phyloP scores from a whole-genome alignment of 2,797 vertebrate genomes.

The Benthosema pterotum region DNA sequence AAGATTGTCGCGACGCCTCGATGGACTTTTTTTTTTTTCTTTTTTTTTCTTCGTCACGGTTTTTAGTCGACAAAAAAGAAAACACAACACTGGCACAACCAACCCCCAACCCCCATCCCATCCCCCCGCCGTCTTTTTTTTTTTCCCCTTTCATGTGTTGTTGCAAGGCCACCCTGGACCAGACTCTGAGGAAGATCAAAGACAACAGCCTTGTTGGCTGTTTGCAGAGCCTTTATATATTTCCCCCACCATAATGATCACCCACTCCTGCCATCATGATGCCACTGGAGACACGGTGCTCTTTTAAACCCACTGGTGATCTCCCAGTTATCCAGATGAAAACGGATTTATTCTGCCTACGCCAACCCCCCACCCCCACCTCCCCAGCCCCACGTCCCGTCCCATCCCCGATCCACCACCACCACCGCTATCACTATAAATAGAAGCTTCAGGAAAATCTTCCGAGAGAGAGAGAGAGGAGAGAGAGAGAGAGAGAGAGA shows the following conservation, averaged over 20 bases:
- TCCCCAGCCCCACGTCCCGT: too few relatives aligned
- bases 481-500: not conserved
- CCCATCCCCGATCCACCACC: slow-evolving; percentile 67
- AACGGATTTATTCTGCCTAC: slow-evolving; percentile 77
- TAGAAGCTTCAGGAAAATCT: slow-evolving; percentile 80
- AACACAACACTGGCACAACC: too few relatives aligned
- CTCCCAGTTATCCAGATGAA: slow-evolving; percentile 80
- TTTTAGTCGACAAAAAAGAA: too few relatives aligned
- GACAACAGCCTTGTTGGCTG: slow-evolving; percentile 66
- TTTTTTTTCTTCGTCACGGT: too few relatives aligned
- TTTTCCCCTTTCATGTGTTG: slow-evolving; percentile 66
- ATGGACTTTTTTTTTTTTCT: too few relatives aligned
- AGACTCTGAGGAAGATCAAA: slow-evolving; percentile 76
- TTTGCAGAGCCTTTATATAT: slow-evolving; percentile 66
- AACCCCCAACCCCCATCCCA: too few relatives aligned
- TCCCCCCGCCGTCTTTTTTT: slow-evolving; percentile 24
- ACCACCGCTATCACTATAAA: slow-evolving; percentile 79
- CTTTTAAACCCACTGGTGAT: slow-evolving; percentile 81
- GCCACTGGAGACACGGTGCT: slow-evolving; percentile 67
- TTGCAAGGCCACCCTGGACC: slow-evolving; percentile 58
- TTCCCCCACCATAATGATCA: slow-evolving; percentile 70
- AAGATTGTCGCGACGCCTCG: too few relatives aligned
- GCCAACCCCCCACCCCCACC: too few relatives aligned
- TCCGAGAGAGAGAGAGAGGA: slow-evolving; percentile 41
- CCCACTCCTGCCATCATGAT: slow-evolving; percentile 63